Conservation (phyloP, 2,113 vertebrate species). For the Brachyistius frenatus region DNA sequence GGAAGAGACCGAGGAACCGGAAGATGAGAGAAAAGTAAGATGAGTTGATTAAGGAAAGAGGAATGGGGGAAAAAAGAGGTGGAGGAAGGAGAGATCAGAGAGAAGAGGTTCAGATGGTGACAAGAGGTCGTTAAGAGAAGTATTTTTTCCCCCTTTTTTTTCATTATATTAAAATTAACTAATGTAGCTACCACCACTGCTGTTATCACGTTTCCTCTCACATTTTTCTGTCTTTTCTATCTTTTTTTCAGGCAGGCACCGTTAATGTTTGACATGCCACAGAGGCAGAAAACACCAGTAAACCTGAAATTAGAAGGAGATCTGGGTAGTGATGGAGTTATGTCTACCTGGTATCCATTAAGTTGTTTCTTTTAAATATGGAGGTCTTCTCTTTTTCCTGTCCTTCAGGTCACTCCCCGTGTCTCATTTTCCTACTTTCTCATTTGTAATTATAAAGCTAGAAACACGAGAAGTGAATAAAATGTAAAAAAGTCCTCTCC, state of each 20-base stretch:
- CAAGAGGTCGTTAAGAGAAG: not conserved
- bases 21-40: conserved; percentile 25
- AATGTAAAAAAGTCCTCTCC: not conserved
- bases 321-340: not conserved
- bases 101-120: not conserved
- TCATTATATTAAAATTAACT: not conserved
- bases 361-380: not conserved
- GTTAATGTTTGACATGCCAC: not conserved
- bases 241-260: not conserved
- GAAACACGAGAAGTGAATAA: not conserved
- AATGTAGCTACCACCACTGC: not conserved
- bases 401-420: not conserved
- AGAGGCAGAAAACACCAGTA: not conserved
- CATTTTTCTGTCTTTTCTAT: not conserved
- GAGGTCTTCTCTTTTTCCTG: not conserved
- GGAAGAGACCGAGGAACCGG: not conserved
- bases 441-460: conserved; percentile 1
- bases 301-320: not conserved
- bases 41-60: conserved; percentile 19
- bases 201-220: not conserved
- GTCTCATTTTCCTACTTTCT: not conserved
- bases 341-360: not conserved
- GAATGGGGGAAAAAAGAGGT: not conserved
- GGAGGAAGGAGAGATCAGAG: not conserved
- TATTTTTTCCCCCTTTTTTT: not conserved